phyloP scores from a whole-genome alignment of 2,113 vertebrate genomes.

The Notothenia coriiceps region DNA sequence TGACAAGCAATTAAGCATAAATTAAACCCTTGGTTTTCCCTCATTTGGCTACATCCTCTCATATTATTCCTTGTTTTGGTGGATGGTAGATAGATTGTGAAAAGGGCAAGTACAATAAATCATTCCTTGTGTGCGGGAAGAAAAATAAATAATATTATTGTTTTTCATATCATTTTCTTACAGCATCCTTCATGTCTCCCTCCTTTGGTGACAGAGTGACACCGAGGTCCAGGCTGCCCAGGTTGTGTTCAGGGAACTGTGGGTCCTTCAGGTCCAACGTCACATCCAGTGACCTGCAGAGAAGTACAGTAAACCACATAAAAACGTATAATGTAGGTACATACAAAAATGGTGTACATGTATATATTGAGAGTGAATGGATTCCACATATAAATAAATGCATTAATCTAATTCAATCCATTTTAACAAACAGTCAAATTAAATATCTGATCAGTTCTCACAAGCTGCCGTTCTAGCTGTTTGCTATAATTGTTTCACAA shows the following conservation, averaged over 20 bases:
- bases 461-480: background rate
- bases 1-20: background rate
- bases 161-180: conserved; percentile 81
- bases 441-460: conserved; percentile 2
- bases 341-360: background rate
- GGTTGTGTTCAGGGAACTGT: conserved; percentile 91
- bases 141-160: conserved; percentile 4
- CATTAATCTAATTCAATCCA: background rate
- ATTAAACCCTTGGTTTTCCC: background rate
- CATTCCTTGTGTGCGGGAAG: background rate
- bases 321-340: background rate
- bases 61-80: background rate
- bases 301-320: conserved; percentile 2
- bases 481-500: background rate
- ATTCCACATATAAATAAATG: background rate
- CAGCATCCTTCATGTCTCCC: conserved; percentile 87
- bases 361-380: background rate
- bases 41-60: background rate
- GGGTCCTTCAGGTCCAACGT: conserved; percentile 92
- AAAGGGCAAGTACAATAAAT: background rate
- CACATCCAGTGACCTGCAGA: conserved; percentile 88
- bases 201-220: conserved; percentile 90
- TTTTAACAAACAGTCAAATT: background rate
- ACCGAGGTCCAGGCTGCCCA: conserved; percentile 89
- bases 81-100: background rate